phyloP scores from a whole-genome alignment of 1,140 invertebrate species.

The Harpegnathos saltator region DNA sequence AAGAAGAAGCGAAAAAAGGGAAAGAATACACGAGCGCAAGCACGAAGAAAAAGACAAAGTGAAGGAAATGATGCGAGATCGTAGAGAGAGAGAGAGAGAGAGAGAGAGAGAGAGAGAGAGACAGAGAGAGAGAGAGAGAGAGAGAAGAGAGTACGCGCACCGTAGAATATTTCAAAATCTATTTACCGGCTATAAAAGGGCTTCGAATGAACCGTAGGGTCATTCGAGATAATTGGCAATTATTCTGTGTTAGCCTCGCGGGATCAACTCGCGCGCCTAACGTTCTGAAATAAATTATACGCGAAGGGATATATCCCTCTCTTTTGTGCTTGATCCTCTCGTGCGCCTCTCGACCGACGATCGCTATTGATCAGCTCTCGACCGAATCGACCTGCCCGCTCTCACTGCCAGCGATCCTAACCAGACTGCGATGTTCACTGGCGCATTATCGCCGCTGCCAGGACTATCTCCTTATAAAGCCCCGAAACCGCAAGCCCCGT shows the following conservation, averaged over 20 bases:
- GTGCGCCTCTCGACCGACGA: constrained; percentile 21
- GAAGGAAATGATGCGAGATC: constrained; percentile 33
- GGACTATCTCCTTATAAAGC: constrained; percentile 45
- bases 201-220: constrained; percentile 40
- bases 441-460: constrained; percentile 28
- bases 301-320: constrained; percentile 9
- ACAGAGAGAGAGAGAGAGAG: too few relatives aligned
- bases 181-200: constrained; percentile 19
- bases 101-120: too few relatives aligned
- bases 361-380: constrained; percentile 48
- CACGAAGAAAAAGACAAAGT: too few relatives aligned
- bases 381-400: constrained; percentile 26
- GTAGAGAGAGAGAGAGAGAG: too few relatives aligned
- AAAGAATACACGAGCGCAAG: too few relatives aligned
- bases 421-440: constrained; percentile 36
- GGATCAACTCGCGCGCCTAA: constrained; percentile 21
- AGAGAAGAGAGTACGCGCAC: too few relatives aligned
- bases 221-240: constrained; percentile 55
- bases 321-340: constrained; percentile 25
- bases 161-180: constrained; percentile 42
- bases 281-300: constrained; percentile 49
- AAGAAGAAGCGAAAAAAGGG: too few relatives aligned
- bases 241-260: constrained; percentile 37
- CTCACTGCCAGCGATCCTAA: constrained; percentile 26
- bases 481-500: constrained; percentile 44